Conservation (phyloP, 2,888 invertebrate species). For the Harpalus rubripes region DNA sequence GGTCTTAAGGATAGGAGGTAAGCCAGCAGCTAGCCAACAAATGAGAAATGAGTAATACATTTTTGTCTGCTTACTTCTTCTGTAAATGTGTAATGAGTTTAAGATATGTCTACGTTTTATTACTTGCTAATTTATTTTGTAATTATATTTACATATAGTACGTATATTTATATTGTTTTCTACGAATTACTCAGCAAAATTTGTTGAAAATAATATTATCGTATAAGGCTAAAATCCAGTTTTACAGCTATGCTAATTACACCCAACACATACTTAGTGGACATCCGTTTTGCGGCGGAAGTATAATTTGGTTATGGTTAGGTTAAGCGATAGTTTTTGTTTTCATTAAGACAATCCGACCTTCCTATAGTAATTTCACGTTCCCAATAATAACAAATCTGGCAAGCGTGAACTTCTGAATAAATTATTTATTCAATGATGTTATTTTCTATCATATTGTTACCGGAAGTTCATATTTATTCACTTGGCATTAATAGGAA, state of each 20-base stretch:
- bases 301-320: slow-evolving; percentile 52
- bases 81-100: background rate
- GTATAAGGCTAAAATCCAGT: background rate
- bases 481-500: slow-evolving; percentile 41
- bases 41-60: slow-evolving; percentile 29
- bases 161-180: background rate
- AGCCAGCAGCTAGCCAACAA: background rate
- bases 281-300: slow-evolving; percentile 40
- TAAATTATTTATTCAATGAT: slow-evolving; percentile 36
- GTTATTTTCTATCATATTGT: slow-evolving; percentile 46
- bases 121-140: background rate
- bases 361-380: slow-evolving; percentile 37
- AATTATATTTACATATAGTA: background rate
- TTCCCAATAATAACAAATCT: slow-evolving; percentile 47
- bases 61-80: slow-evolving; percentile 16
- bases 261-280: slow-evolving; percentile 20
- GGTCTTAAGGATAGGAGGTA: background rate
- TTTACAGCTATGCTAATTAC: slow-evolving; percentile 8
- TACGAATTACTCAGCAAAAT: background rate
- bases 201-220: background rate
- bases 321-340: slow-evolving; percentile 30
- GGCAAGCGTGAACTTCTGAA: slow-evolving; percentile 37
- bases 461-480: slow-evolving; percentile 50
- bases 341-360: slow-evolving; percentile 41
- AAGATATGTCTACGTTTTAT: background rate